Conservation (phyloP, 1,140 invertebrate species). For the Diprion similis region DNA sequence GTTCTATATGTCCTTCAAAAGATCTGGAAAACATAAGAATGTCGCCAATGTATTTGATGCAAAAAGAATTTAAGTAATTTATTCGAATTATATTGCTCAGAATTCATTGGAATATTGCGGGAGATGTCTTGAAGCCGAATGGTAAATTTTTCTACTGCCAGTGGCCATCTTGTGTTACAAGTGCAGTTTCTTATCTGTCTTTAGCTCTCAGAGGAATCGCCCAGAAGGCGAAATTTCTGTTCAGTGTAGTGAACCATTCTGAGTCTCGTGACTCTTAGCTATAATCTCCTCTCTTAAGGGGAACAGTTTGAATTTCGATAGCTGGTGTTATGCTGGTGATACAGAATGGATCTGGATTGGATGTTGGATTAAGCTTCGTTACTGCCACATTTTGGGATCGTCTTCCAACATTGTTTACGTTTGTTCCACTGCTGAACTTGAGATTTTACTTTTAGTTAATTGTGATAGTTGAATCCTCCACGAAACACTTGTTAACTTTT, state of each 20-base stretch:
- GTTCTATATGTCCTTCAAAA: background rate
- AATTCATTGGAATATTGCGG: background rate
- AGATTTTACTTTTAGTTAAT: conserved; percentile 24
- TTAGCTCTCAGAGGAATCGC: conserved; percentile 28
- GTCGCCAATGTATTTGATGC: conserved; percentile 20
- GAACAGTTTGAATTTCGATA: conserved; percentile 36
- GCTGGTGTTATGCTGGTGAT: too few relatives aligned
- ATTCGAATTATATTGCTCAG: conserved; percentile 12
- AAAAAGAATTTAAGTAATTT: background rate
- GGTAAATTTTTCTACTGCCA: conserved; percentile 6
- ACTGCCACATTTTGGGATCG: conserved; percentile 35
- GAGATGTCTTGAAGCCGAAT: background rate
- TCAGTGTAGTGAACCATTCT: conserved; percentile 31
- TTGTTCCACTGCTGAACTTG: conserved; percentile 23
- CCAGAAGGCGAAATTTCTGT: conserved; percentile 40
- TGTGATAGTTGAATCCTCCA: conserved; percentile 24
- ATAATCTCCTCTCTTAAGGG: conserved; percentile 35
- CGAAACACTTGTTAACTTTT: conserved; percentile 18
- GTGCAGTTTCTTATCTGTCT: background rate
- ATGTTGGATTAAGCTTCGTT: conserved; percentile 35
- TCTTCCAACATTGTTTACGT: conserved; percentile 29
- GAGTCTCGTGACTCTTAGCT: conserved; percentile 24
- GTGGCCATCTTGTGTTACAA: background rate
- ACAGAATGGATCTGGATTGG: too few relatives aligned
- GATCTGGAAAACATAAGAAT: conserved; percentile 3